Percentiles rank a stretch among this genome's conserved stretches.
Evolutionary conservation across 2,113 vertebrate genomes (phyloP).

Genomic region (Tragulus kanchil): DNA sequence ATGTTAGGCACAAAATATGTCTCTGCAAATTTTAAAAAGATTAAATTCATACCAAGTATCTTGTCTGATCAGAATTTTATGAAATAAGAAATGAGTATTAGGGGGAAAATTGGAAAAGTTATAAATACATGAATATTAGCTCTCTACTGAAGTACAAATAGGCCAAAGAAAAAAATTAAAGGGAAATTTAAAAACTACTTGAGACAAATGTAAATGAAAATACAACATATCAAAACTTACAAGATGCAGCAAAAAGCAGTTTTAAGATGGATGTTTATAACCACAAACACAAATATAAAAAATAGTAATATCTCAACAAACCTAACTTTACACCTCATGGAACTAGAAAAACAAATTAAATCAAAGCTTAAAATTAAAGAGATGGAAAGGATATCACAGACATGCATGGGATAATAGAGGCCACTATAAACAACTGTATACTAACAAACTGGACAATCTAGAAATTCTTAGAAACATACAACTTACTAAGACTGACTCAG

Average conservation of each 20-base stretch:
- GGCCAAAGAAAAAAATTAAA: neutral
- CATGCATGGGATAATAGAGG: neutral
- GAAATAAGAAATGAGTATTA: neutral
- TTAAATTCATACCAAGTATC: neutral
- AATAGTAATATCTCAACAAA: neutral
- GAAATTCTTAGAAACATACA: neutral
- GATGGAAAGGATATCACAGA: neutral
- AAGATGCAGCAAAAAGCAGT: neutral
- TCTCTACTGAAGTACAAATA: neutral
- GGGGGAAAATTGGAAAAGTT: neutral
- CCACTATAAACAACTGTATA: neutral
- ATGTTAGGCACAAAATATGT: neutral
- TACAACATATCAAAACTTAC: neutral
- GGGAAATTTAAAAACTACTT: neutral
- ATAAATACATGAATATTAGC: neutral
- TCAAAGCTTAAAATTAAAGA: neutral
- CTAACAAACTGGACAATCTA: neutral
- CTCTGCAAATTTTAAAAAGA: neutral
- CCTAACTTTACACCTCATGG: neutral
- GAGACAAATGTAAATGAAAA: neutral
- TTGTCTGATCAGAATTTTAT: neutral
- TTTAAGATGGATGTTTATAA: neutral
- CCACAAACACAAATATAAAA: neutral
- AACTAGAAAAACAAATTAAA: neutral
- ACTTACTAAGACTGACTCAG: neutral